Percentiles rank a stretch among this genome's conserved stretches.
These are phyloP conservation scores for Cromileptes altivelis DNA, from an alignment of 2,113 vertebrate genomes.

Conservation along the genomic window DNA sequence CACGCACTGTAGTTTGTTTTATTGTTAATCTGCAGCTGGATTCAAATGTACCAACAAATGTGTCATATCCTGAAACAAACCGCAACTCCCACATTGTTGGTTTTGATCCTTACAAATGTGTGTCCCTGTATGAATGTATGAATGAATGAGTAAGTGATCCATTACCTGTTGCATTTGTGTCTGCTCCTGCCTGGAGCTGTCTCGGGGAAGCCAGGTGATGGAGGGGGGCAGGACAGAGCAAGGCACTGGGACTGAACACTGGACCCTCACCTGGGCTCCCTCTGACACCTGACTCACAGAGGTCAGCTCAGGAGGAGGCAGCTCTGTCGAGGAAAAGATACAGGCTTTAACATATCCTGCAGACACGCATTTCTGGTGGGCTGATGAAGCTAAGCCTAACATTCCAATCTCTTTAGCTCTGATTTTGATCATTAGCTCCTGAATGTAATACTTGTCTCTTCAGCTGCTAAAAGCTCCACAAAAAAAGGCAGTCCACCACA, in stretches of 20 bases:
- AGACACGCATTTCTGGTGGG: too few relatives aligned
- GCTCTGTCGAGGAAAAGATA: slow-evolving; percentile 11
- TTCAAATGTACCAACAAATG: too few relatives aligned
- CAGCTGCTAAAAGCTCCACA: background rate
- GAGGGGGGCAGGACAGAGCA: slow-evolving; percentile 47
- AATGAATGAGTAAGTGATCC: background rate
- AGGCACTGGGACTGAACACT: slow-evolving; percentile 27
- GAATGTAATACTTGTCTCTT: background rate
- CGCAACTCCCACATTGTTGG: too few relatives aligned
- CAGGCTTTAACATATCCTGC: too few relatives aligned
- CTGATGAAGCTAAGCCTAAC: background rate
- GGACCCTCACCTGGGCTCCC: slow-evolving; percentile 15
- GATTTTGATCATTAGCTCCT: too few relatives aligned
- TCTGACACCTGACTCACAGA: background rate
- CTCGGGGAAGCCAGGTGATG: slow-evolving; percentile 37
- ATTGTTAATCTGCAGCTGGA: too few relatives aligned
- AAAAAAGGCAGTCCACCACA: too few relatives aligned
- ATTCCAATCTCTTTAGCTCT: too few relatives aligned
- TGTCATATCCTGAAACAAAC: too few relatives aligned
- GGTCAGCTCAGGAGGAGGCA: slow-evolving; percentile 9
- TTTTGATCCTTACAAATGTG: too few relatives aligned
- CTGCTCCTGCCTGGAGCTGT: background rate
- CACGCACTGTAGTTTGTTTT: too few relatives aligned
- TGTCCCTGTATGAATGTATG: too few relatives aligned
- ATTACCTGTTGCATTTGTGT: slow-evolving; percentile 13